A percentile compares a stretch with the other conserved stretches of the same genome.
Conservation (phyloP, 1,140 invertebrate species). For the Lamellibrachia luymesi region DNA sequence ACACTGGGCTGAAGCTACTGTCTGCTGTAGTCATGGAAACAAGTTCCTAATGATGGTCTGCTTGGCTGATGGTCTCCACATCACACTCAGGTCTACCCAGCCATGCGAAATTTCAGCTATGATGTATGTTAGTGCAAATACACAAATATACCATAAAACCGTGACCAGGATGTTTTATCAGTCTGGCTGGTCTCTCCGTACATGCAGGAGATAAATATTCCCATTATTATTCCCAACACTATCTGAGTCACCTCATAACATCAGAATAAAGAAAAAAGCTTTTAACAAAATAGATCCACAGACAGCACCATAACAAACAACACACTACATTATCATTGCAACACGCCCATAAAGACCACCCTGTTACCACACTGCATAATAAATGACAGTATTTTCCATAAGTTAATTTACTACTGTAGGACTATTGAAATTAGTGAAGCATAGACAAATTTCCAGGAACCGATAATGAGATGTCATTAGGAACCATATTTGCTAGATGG, state of each 20-base stretch:
- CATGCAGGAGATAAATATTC: background rate
- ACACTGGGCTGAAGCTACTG: background rate
- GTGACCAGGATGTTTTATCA: background rate
- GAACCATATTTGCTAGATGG: background rate
- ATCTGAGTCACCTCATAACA: background rate
- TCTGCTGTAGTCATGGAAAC: background rate
- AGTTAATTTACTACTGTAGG: background rate
- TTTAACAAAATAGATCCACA: background rate
- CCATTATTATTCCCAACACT: background rate
- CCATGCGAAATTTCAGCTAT: background rate
- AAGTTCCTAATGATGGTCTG: background rate
- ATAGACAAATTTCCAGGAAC: background rate
- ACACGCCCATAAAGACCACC: background rate
- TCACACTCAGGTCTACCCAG: background rate
- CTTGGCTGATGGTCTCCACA: background rate
- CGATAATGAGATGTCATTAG: background rate
- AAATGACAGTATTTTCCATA: background rate
- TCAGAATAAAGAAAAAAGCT: background rate
- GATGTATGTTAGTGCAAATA: background rate
- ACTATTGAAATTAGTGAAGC: no score
- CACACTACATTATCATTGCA: background rate
- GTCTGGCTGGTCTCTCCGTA: background rate
- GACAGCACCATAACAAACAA: background rate
- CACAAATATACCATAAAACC: background rate
- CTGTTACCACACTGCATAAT: background rate